Percentiles rank a stretch among this genome's conserved stretches.
phyloP scores from a whole-genome alignment of 2,113 vertebrate species.

The Larimichthys crocea region DNA sequence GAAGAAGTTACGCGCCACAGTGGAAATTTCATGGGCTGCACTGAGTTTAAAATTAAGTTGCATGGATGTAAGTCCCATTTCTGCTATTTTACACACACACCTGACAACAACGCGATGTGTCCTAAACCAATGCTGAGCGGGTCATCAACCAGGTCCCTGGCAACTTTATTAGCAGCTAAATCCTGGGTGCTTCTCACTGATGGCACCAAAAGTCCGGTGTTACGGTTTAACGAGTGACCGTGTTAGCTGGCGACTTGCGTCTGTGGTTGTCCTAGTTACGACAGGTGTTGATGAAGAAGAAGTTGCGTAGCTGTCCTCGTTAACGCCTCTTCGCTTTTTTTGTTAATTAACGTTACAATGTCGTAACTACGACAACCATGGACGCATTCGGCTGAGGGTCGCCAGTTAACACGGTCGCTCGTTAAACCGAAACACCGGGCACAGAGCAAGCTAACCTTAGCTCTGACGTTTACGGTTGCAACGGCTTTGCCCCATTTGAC shows the following conservation, averaged over 20 bases:
- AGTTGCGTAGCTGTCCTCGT: too few relatives aligned
- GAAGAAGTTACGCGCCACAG: conserved; percentile 24
- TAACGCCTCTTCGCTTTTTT: too few relatives aligned
- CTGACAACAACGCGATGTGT: background rate
- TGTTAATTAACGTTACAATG: too few relatives aligned
- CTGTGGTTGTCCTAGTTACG: too few relatives aligned
- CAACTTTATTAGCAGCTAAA: background rate
- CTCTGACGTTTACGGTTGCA: background rate
- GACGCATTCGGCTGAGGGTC: too few relatives aligned
- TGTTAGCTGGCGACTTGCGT: too few relatives aligned
- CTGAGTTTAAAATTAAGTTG: background rate
- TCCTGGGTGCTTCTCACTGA: background rate
- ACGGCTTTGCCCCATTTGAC: background rate
- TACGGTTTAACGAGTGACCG: too few relatives aligned
- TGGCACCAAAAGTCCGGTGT: too few relatives aligned
- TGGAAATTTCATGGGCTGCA: background rate
- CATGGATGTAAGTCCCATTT: background rate
- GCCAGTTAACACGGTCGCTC: too few relatives aligned
- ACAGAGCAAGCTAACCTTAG: conserved; percentile 31
- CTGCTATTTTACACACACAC: background rate
- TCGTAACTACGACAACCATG: too few relatives aligned
- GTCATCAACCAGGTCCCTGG: background rate
- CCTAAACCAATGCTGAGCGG: rapidly evolving
- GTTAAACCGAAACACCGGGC: background rate
- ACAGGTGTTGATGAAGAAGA: too few relatives aligned